Conservation (phyloP, 2,113 vertebrate species). For the Ailurus styani region DNA sequence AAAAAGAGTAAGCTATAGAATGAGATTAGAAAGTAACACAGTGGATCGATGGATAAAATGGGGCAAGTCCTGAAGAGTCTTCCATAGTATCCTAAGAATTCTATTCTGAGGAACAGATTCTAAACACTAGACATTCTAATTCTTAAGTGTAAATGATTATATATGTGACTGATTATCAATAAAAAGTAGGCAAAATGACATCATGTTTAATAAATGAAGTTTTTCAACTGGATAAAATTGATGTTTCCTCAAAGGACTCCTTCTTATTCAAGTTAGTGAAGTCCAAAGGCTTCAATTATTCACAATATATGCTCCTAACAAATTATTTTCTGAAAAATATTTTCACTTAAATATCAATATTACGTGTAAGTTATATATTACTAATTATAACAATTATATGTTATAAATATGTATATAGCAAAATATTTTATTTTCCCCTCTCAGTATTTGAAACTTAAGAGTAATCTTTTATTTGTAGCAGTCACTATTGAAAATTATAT, state of each 20-base stretch:
- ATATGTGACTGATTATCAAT: neutral
- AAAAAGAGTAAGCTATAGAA: neutral
- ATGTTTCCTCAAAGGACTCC: neutral
- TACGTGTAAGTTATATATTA: neutral
- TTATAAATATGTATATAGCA: neutral
- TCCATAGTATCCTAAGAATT: neutral
- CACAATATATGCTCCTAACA: neutral
- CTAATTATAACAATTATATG: neutral
- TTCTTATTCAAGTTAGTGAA: neutral
- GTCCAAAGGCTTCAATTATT: neutral
- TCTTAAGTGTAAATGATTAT: neutral
- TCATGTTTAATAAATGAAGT: neutral
- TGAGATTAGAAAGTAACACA: neutral
- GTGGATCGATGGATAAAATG: neutral
- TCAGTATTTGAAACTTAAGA: neutral
- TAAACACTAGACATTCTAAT: neutral
- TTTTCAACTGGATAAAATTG: neutral
- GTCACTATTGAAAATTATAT: neutral
- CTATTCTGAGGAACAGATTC: neutral
- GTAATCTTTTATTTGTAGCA: neutral
- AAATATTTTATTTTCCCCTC: neutral
- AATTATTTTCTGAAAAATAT: neutral
- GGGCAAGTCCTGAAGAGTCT: fast-evolving
- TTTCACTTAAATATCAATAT: neutral
- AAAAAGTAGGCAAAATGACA: neutral